Evolutionary conservation across 1,140 invertebrate genomes (phyloP), one percentile per base, ranked within the genome.

Genomic region (Dufourea novaeangliae): DNA sequence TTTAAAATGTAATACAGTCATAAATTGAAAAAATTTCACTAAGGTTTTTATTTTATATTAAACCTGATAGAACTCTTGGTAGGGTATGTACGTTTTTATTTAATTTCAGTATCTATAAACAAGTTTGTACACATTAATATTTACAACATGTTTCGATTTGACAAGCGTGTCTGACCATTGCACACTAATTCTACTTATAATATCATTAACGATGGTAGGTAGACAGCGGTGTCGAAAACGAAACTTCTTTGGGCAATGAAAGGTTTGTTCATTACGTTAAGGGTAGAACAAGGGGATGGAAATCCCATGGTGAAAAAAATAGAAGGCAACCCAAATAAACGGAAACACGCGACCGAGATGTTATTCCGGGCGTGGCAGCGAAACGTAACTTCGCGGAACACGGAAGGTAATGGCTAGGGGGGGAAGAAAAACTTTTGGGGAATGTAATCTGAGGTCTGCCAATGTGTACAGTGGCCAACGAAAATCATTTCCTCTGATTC

Each of bases 311-410:
- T 79, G 78, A 83, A 86, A n/a, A n/a, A n/a, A 86, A 77, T 79
- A 78, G 71, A 74, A 74, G 32, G 56, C 76, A 80, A 78, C 82
- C 84, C 70, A 78, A 87, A 82, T 84, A 84, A 86, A 86, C 69
- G 67, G 79, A 56, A 74, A 79, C 85, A 87, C 85, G 85, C 85
- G 77, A 87, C 64, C 78, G 59, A 63, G 84, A 87, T 87, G 79
- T 82, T 87, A 87, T 86, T 84, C 67, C 29, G 37, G 20, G 61
- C 29, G 63, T 63, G 63, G 44, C 46, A 39, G 64, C 41, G 63
- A 56, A 61, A 41, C 54, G 54, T 74, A 73, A 78, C 70, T 78
- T 62, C 20, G 62, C 22, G 76, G 54, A 73, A 76, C 84, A 79
- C 79, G 82, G 39, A 78, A 78, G 64, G 59, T 12, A 59, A 22